Base-by-base conservation (phyloP, 2,113 vertebrate genomes). In the Pseudorhombus dupliciocellatus region DNA sequence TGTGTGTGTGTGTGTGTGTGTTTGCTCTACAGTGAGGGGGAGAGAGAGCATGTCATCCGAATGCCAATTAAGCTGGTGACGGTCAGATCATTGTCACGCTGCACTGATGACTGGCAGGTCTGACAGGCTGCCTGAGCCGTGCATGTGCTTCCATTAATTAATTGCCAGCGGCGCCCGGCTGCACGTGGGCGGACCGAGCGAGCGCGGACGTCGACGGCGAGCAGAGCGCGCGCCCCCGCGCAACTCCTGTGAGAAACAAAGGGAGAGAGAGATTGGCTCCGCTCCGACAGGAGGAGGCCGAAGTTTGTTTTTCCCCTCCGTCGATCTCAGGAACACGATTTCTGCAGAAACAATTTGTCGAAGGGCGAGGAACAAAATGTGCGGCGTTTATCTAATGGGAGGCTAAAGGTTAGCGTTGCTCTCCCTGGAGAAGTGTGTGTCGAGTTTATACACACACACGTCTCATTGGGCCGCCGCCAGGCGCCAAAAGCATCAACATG, bases 401-500 rank as follows among this genome's bases (percentile, higher is more conserved):
- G 63, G 70, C 60, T 50, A 60, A 73, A 78, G 51, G 60, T 83
- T 55, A 62, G 56, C 22, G 37, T 26, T n/a, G 12, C 50, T 54
- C 15, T 51, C 40, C 18, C 28, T 0, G 56, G 52, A 66, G 59
- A 44, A 65, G 66, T n/a, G 63, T 26, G 42, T 26, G 24, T 25
- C 26, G 63, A 58, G 12, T 12, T 4, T 22, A 66, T 28, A 42
- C 24, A 66, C 21, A 53, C 68, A 65, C 52, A 48, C 2, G 28
- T 79, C 84, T 54, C 51, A 2, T n/a, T 0, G 66, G 40, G 73
- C 25, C 12, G 71, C 60, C 25, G 66, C 37, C 58, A 44, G 51
- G 58, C 61, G 53, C 70, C 77, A 86, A 79, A 83, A 86, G 83
- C 10, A 37, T 75, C 87, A 84, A 80, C 81, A 87, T 86, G 81